Conservation (phyloP, 2,888 invertebrate species). For the Tenthredo livida region DNA sequence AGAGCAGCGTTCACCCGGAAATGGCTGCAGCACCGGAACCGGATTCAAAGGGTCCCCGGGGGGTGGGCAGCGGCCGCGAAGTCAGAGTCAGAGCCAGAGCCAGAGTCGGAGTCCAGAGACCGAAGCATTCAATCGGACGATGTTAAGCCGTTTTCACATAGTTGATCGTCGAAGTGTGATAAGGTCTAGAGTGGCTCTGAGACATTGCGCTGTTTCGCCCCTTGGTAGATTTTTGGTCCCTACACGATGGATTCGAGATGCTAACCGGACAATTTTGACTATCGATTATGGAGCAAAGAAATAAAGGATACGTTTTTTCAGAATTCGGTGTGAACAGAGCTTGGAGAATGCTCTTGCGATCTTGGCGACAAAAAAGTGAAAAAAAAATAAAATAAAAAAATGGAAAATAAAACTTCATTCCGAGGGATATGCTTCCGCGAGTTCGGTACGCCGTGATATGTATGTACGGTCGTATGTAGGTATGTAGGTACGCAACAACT, state of each 20-base stretch:
- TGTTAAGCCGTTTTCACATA: conserved; percentile 38
- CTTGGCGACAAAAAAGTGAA: not conserved
- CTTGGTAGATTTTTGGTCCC: not conserved
- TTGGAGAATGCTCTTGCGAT: not conserved
- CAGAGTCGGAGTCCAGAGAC: not conserved
- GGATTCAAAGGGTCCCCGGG: conserved; percentile 56
- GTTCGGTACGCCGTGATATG: conserved; percentile 3
- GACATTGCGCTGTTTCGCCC: not conserved
- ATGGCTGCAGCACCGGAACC: conserved; percentile 64
- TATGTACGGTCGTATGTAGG: not conserved
- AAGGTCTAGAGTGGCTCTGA: not conserved
- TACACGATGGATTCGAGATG: not conserved
- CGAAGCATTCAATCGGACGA: conserved; percentile 38
- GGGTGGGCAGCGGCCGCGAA: conserved; percentile 30
- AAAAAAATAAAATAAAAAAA: not conserved
- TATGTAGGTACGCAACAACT: conserved; percentile 23
- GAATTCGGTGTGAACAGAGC: conserved; percentile 15
- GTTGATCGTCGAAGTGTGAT: not conserved
- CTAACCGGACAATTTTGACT: not conserved
- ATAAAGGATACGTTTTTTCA: not conserved
- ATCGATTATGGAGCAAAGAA: no score
- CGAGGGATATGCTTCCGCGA: conserved; percentile 25
- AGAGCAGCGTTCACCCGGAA: conserved; percentile 64
- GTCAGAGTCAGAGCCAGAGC: conserved; percentile 17
- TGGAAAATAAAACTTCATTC: not conserved